Evolutionary conservation across 2,113 vertebrate genomes (phyloP), one percentile per base, ranked within the genome.

Genomic region (Lagopus leucura): DNA sequence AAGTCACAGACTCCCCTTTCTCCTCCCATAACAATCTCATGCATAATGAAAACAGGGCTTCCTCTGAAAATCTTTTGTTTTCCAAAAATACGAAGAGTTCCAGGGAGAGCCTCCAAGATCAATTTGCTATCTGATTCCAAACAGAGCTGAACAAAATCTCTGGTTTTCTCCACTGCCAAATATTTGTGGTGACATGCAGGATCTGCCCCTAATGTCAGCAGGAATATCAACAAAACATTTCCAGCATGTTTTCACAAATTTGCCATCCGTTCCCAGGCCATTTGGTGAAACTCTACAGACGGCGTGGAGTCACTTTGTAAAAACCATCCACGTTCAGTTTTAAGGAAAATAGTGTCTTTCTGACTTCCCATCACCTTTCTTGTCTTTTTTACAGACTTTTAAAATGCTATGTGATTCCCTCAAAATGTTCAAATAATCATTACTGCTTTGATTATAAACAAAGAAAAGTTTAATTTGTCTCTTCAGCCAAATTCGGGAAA

Each of bases 201-300:
- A 98, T 97, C 96, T 96, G 96, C 94, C 95, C 95, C 97, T 95
- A 97, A 96, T 97, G 96, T 97, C 95, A 97, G 92, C 97, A 90
- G 77, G 96, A 94, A 97, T 95, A 97, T 96, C 97, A 96, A 94
- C 96, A 94, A 95, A 94, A 96, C 95, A 97, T 97, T 96, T 97
- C 96, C 96, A 97, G 92, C 90, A 77, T 92, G 95, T 97, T 96
- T 96, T 95, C 94, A 97, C 95, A 96, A 96, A 97, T 97, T 97
- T 97, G 94, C 93, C 95, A 97, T 89, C 88, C 94, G 96, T 97
- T 97, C 86, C 94, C 87, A 80, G 94, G 95, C 93, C 97, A 94
- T 93, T 97, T 96, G 92, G 60, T 96, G 92, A 96, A 96, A 92
- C 85, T 94, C 90, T 92, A 75, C 95, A 96, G 91, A 95, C 89